Percentiles rank a stretch among this genome's conserved stretches.
phyloP scores from a whole-genome alignment of 2,113 vertebrate genomes.

The Microcebus ravelobensis region DNA sequence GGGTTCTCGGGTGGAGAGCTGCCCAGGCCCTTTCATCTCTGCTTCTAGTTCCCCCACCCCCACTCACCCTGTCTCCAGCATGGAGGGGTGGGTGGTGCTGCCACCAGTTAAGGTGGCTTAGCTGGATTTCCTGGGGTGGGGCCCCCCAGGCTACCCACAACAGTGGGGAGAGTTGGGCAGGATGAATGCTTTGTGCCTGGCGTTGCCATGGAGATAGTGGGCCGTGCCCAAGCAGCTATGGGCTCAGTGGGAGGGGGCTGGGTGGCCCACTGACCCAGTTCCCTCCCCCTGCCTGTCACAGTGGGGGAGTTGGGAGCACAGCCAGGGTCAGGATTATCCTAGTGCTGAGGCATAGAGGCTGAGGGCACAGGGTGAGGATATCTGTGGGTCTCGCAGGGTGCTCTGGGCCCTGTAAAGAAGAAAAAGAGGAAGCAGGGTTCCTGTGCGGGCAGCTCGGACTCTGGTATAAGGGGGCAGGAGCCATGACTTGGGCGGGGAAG shows the following conservation, averaged over 20 bases:
- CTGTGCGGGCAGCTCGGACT: not conserved
- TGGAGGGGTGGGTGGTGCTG: not conserved
- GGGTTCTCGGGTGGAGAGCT: not conserved
- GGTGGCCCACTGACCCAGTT: conserved; percentile 72
- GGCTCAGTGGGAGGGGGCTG: conserved; percentile 33
- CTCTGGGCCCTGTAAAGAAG: not conserved
- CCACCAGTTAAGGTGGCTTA: conserved; percentile 18
- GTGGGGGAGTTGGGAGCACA: not conserved
- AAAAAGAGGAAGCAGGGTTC: not conserved
- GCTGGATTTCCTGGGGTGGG: conserved; percentile 61
- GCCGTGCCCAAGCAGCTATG: conserved; percentile 38
- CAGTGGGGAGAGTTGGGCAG: not conserved
- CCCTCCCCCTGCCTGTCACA: not conserved
- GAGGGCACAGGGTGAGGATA: not conserved
- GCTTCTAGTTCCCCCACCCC: not conserved
- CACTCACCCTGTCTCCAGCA: not conserved
- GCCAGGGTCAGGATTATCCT: not conserved
- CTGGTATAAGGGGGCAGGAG: not conserved
- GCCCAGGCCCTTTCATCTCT: conserved; percentile 68
- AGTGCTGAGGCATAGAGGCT: not conserved
- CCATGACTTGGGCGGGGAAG: not conserved
- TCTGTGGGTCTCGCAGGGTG: not conserved
- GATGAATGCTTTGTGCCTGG: conserved; percentile 72
- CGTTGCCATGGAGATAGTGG: conserved; percentile 66
- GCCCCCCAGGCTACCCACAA: not conserved